A percentile compares a stretch with the other conserved stretches of the same genome.
Conservation (phyloP, 1,140 invertebrate species). For the Meloidogyne exigua region DNA sequence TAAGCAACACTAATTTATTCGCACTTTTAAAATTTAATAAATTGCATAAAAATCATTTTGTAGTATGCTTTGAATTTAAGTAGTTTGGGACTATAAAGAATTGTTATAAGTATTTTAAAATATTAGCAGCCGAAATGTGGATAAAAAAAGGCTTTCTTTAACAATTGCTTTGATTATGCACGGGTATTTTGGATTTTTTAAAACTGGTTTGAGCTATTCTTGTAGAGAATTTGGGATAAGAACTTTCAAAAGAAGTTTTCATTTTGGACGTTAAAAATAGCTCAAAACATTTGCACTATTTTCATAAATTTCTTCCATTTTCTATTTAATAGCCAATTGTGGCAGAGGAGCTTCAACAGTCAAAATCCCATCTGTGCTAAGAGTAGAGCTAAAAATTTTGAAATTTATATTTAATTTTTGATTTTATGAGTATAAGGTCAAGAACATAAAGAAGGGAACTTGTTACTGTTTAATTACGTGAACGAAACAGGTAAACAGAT, state of each 20-base stretch:
- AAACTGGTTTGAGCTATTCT: background rate
- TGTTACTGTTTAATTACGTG: too few species aligned
- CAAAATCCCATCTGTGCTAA: conserved; percentile 65
- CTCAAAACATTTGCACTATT: background rate
- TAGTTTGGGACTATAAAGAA: background rate
- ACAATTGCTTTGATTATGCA: background rate
- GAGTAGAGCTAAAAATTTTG: conserved; percentile 52
- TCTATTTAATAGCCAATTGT: conserved; percentile 58
- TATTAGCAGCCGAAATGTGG: background rate
- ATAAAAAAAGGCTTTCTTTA: background rate
- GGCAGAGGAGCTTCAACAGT: conserved; percentile 66
- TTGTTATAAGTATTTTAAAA: background rate
- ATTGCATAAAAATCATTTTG: background rate
- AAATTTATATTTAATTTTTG: too few species aligned
- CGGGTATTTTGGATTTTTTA: background rate
- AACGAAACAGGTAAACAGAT: too few species aligned
- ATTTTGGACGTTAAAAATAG: background rate
- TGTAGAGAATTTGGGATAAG: too few species aligned
- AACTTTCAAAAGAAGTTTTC: too few species aligned
- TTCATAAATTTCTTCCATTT: background rate
- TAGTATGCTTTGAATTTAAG: background rate
- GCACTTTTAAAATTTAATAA: conserved; percentile 1
- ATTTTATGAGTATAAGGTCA: too few species aligned
- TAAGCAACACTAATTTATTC: background rate
- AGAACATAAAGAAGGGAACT: too few species aligned